phyloP scores from a whole-genome alignment of 2,113 vertebrate species.

The Accipiter virgatus region DNA sequence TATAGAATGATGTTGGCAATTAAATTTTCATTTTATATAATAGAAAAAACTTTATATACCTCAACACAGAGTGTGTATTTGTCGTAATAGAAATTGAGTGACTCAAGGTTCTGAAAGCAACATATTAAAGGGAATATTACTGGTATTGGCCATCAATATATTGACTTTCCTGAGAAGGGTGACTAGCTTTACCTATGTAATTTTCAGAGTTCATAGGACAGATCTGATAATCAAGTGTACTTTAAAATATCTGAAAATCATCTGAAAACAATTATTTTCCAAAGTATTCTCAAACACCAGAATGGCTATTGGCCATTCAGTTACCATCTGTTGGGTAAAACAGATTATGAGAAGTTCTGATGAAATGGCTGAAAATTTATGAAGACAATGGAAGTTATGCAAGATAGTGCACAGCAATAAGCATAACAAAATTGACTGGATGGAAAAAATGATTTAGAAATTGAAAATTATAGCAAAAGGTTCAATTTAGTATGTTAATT shows the following conservation, averaged over 20 bases:
- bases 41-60: background rate
- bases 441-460: background rate
- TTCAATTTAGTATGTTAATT: background rate
- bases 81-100: background rate
- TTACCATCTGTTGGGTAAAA: background rate
- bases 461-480: background rate
- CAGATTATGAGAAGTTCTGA: background rate
- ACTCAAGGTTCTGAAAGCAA: constrained; percentile 10
- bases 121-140: background rate
- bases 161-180: background rate
- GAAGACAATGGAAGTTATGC: background rate
- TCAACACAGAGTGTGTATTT: background rate
- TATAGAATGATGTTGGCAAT: background rate
- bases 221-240: background rate
- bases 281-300: background rate
- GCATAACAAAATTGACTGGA: background rate
- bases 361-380: background rate
- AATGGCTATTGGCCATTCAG: background rate
- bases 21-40: background rate
- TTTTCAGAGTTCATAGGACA: background rate
- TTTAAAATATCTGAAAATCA: background rate
- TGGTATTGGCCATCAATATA: background rate
- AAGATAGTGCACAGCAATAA: background rate
- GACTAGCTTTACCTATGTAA: background rate
- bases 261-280: background rate